Percentiles rank a stretch among this genome's conserved stretches.
These are phyloP conservation scores for Caenorhabditis sinica DNA, from an alignment of 2,888 invertebrate species.

Conservation along the genomic window DNA sequence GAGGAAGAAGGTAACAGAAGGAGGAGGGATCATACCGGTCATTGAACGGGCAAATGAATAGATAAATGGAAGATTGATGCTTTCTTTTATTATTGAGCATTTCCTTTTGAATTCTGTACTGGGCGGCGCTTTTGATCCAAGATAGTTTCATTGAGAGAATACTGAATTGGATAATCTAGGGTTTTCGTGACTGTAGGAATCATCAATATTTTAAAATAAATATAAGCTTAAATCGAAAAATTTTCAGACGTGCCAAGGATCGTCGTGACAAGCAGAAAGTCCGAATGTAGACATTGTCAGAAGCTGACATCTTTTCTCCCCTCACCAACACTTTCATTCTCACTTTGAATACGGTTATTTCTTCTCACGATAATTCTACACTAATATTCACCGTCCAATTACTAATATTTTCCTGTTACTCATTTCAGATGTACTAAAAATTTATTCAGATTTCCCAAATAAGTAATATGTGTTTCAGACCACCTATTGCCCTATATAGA, in stretches of 20 bases:
- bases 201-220: neutral
- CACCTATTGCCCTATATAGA: constrained; percentile 35
- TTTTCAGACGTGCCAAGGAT: constrained; percentile 72
- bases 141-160: neutral
- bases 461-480: neutral
- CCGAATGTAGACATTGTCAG: constrained; percentile 11
- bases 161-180: neutral
- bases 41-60: constrained; percentile 29
- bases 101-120: constrained; percentile 17
- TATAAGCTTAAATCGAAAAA: constrained; percentile 1
- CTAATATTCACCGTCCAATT: neutral
- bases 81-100: constrained; percentile 11
- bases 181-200: no score
- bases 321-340: constrained; percentile 1
- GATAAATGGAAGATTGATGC: constrained; percentile 41
- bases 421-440: neutral
- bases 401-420: neutral
- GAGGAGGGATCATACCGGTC: constrained; percentile 27
- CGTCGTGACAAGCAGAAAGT: constrained; percentile 69
- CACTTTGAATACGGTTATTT: constrained; percentile 28
- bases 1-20: constrained; percentile 24
- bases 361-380: neutral
- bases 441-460: neutral
- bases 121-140: constrained; percentile 6
- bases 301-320: neutral